A percentile compares a stretch with the other conserved stretches of the same genome.
Conservation (phyloP, 2,888 invertebrate species). For the Therioaphis trifolii region DNA sequence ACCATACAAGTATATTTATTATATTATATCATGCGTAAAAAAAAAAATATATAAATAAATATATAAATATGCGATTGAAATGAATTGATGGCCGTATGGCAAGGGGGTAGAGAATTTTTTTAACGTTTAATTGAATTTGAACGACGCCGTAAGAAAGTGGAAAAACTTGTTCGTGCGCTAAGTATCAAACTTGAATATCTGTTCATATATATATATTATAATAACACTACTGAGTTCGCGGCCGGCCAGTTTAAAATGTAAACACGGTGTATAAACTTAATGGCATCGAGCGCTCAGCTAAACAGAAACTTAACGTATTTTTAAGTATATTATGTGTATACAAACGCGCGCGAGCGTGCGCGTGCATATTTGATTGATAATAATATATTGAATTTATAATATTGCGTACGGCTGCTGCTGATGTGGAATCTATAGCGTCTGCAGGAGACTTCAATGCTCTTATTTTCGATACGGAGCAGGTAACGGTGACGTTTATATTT, state of each 20-base stretch:
- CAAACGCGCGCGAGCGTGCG: background rate
- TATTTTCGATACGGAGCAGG: no score
- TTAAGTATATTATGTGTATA: background rate
- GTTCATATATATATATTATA: background rate
- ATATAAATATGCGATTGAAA: no score
- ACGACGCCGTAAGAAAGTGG: conserved; percentile 35
- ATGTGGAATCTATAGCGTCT: no score
- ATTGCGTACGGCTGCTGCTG: background rate
- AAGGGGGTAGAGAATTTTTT: conserved; percentile 11
- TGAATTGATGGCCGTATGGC: background rate
- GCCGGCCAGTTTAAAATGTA: conserved; percentile 25
- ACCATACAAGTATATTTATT: background rate
- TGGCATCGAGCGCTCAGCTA: background rate
- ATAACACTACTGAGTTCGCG: background rate
- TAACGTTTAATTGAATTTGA: conserved; percentile 42
- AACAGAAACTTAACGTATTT: conserved; percentile 12
- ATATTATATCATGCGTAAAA: background rate
- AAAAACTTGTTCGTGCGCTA: conserved; percentile 33
- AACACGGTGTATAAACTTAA: conserved; percentile 29
- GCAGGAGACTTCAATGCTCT: conserved; percentile 37
- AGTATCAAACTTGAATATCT: conserved; percentile 45
- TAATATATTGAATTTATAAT: no score
- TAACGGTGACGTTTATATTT: background rate
- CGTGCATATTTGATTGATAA: conserved; percentile 19
- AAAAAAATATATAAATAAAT: background rate